These are phyloP conservation scores for Malacoraja senta DNA, from an alignment of 2,797 vertebrate species.

Conservation along the genomic window DNA sequence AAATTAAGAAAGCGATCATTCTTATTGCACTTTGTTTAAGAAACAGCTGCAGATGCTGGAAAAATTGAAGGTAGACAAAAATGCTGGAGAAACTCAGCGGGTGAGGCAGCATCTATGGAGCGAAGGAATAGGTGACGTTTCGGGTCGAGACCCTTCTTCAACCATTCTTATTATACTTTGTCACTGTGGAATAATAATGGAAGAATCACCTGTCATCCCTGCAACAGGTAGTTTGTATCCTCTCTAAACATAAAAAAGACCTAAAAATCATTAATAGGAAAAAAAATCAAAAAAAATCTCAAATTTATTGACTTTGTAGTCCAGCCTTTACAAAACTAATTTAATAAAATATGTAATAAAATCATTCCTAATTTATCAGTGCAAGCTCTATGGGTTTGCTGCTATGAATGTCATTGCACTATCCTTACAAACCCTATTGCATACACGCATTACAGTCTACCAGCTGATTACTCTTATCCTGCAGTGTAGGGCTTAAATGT, in stretches of 20 bases:
- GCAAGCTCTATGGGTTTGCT: constrained; percentile 6
- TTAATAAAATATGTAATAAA: constrained; percentile 8
- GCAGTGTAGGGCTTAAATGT: neutral
- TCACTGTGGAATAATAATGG: neutral
- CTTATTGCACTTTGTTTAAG: neutral
- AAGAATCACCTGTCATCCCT: neutral
- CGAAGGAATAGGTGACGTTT: no score
- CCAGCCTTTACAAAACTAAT: neutral
- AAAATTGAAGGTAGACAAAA: no score
- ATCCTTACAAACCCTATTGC: neutral
- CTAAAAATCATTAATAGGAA: neutral
- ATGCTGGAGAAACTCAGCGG: no score
- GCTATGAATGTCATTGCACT: constrained; percentile 9
- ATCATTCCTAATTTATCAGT: neutral
- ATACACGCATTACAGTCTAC: neutral
- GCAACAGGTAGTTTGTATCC: neutral
- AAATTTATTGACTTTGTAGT: neutral
- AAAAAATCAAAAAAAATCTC: neutral
- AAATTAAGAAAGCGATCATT: neutral
- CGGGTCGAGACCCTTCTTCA: no score
- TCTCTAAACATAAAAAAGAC: neutral
- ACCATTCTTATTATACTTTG: no score
- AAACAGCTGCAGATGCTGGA: no score
- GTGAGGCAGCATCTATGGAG: no score
- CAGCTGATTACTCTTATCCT: constrained; percentile 17